These are phyloP conservation scores for Drosophila prolongata DNA, from an alignment of 2,888 invertebrate species.

Conservation along the genomic window DNA sequence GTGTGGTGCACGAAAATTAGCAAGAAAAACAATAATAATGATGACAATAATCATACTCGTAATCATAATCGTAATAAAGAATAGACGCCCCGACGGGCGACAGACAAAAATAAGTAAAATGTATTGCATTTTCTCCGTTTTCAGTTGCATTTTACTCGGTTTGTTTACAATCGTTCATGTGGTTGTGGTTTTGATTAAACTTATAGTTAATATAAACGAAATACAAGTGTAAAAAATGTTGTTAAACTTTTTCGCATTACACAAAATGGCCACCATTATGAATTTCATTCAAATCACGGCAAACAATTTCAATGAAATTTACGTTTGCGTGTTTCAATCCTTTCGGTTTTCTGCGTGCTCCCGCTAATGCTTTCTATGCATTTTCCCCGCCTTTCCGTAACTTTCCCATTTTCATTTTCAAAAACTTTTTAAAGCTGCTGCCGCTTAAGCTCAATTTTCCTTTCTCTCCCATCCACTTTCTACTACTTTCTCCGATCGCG, in stretches of 20 bases:
- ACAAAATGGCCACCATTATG: conserved; percentile 83
- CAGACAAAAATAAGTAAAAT: conserved; percentile 43
- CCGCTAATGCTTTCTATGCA: conserved; percentile 11
- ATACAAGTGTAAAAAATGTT: conserved; percentile 79
- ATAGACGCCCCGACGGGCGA: conserved; percentile 34
- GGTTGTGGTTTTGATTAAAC: conserved; percentile 51
- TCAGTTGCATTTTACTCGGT: conserved; percentile 43
- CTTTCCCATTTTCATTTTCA: conserved; percentile 12
- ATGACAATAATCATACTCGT: conserved; percentile 50
- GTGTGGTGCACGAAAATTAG: conserved; percentile 53
- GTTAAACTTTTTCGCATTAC: conserved; percentile 73
- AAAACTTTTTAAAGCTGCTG: conserved; percentile 55
- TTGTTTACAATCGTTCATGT: conserved; percentile 33
- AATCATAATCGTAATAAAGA: conserved; percentile 50
- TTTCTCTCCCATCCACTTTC: conserved; percentile 2
- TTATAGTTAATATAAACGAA: conserved; percentile 77
- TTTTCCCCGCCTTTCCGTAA: conserved; percentile 19
- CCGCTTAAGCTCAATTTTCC: conserved; percentile 64
- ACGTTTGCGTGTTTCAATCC: conserved; percentile 49
- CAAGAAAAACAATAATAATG: conserved; percentile 54
- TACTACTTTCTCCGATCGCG: conserved; percentile 13
- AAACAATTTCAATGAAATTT: conserved; percentile 79
- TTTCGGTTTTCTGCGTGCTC: conserved; percentile 28
- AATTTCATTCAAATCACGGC: conserved; percentile 83
- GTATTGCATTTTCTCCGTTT: conserved; percentile 24